Evolutionary conservation across 2,797 vertebrate genomes (phyloP), one percentile per base, ranked within the genome.

Genomic region (Propithecus deckenii): DNA sequence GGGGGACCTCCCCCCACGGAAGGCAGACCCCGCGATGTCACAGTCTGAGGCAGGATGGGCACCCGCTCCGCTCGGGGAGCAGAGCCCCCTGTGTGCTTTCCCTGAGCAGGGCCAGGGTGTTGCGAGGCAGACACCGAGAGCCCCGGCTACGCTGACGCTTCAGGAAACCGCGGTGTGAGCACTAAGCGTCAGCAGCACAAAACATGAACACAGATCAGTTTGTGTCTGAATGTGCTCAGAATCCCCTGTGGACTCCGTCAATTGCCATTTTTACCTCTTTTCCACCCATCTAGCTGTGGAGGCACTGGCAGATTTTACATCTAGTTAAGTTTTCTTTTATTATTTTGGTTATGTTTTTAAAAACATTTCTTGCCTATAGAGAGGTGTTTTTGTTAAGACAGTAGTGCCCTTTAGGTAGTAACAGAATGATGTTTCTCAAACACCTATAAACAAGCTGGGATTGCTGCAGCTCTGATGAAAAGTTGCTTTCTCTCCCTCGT

Each of bases 261-360:
- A 95, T 92, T 88, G 83, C 85, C 89, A 25, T 95, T 93, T 92
- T 91, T 96, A 55, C 80, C 75, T 84, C 91, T 92, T 93, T 89
- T 12, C 96, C 71, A 95, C 93, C 89, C 84, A 88, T 81, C 61
- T 94, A 52, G 63, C 95, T 89, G 72, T 65, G 63, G 59, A 97
- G 50, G 80, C 89, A n/a, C 69, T 38, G 57, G 91, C 88, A 89
- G 80, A 89, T 89, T 97, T 97, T 96, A 97, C 80, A 97, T 94
- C 79, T 91, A 81, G 93, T 95, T 95, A 92, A 59, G 75, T 4
- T 35, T 63, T 67, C 86, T 92, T 43, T 90, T 91, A 65, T 46
- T 2, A 96, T 88, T 92, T 87, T 79, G 94, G 86, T 96, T 95
- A 96, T 95, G 91, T 97, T 96, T 96, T 96, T 96, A 95, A 94